phyloP scores from a whole-genome alignment of 2,113 vertebrate species.

The Leucosticte australis region DNA sequence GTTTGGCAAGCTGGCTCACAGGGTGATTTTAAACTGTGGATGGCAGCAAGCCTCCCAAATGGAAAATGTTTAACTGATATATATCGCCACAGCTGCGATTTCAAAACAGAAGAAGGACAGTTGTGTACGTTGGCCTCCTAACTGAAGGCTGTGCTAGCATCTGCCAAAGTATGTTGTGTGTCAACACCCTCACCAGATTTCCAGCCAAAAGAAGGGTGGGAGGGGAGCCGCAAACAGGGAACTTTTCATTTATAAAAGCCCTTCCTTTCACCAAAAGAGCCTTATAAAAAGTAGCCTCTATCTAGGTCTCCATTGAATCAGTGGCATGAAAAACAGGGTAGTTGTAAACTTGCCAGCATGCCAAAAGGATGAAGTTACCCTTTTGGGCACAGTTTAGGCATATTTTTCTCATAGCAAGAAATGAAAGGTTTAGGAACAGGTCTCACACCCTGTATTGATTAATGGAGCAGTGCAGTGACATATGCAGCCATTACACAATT shows the following conservation, averaged over 20 bases:
- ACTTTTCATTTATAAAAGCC: constrained; percentile 47
- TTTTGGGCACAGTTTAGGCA: background rate
- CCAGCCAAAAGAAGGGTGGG: constrained; percentile 16
- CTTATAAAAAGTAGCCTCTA: constrained; percentile 14
- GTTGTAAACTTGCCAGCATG: background rate
- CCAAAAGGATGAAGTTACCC: background rate
- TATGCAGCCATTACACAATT: background rate
- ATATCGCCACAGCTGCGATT: constrained; percentile 45
- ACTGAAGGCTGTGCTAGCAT: constrained; percentile 41
- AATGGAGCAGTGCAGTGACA: background rate
- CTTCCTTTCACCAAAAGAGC: constrained; percentile 13
- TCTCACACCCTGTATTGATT: background rate
- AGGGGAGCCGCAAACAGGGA: constrained; percentile 18
- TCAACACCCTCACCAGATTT: constrained; percentile 51
- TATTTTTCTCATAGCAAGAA: background rate
- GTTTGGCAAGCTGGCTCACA: background rate
- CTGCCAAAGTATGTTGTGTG: constrained; percentile 59
- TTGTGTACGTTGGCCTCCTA: constrained; percentile 17
- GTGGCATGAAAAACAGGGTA: background rate
- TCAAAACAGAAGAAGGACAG: constrained; percentile 41
- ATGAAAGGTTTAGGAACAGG: background rate
- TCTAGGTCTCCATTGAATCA: background rate
- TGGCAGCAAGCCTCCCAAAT: constrained; percentile 6
- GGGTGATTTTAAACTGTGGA: background rate
- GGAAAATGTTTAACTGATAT: constrained; percentile 21